A percentile compares a stretch with the other conserved stretches of the same genome.
phyloP scores from a whole-genome alignment of 2,888 invertebrate genomes.

The Arge pagana region DNA sequence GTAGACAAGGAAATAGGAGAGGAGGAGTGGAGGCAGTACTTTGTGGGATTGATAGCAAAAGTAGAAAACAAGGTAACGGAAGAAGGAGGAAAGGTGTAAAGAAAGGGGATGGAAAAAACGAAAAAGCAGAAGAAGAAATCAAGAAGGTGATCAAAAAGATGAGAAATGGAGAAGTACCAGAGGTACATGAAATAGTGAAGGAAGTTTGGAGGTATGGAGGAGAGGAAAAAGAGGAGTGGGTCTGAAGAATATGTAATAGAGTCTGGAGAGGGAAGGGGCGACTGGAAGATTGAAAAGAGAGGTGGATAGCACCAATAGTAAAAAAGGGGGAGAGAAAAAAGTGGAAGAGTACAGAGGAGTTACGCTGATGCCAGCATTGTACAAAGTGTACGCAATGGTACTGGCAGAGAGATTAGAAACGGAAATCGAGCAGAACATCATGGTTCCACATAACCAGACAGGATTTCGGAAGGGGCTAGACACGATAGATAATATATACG shows the following conservation, averaged over 20 bases:
- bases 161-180: not conserved
- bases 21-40: constrained; percentile 7
- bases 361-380: constrained; percentile 8
- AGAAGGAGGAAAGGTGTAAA: not conserved
- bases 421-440: not conserved
- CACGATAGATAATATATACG: constrained; percentile 23
- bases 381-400: constrained; percentile 6
- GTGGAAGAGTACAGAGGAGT: constrained; percentile 15
- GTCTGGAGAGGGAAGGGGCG: not conserved
- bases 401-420: constrained; percentile 1
- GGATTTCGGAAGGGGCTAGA: constrained; percentile 15
- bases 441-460: constrained; percentile 4
- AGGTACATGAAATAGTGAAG: not conserved
- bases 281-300: constrained; percentile 1
- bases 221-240: not conserved
- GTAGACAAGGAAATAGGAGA: not conserved
- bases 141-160: not conserved
- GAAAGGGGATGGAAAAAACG: not conserved
- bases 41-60: not conserved
- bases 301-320: constrained; percentile 2
- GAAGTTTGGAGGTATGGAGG: not conserved
- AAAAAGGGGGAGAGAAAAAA: constrained; percentile 9
- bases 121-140: not conserved
- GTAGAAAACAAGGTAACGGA: not conserved
- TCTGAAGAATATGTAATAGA: not conserved